Conservation (phyloP, 2,797 vertebrate genomes). For the Lepilemur ruficaudatus region DNA sequence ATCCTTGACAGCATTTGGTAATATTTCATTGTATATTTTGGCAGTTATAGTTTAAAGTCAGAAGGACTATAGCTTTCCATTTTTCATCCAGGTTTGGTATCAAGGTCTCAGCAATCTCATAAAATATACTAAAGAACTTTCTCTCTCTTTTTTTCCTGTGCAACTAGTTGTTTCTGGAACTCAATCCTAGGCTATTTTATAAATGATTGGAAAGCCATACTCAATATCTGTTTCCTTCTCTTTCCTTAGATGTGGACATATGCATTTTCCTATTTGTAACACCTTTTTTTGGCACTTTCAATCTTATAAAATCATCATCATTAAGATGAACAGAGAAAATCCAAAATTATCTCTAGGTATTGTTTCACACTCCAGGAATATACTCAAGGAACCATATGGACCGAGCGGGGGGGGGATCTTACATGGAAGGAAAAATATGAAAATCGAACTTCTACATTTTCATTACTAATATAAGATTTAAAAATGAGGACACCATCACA, state of each 20-base stretch:
- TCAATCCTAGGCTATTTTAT: background rate
- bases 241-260: background rate
- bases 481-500: background rate
- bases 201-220: background rate
- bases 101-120: background rate
- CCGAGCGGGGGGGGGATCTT: background rate
- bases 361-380: background rate
- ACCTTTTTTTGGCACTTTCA: background rate
- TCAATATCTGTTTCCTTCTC: background rate
- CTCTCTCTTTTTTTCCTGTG: background rate
- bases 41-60: background rate
- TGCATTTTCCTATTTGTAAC: background rate
- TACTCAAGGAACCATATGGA: background rate
- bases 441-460: background rate
- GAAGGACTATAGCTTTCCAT: background rate
- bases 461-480: background rate
- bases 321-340: constrained; percentile 3
- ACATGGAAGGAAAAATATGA: background rate
- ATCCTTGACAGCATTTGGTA: background rate
- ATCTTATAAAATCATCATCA: constrained; percentile 16
- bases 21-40: constrained; percentile 39
- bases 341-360: constrained; percentile 10
- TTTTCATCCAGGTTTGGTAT: background rate
- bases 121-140: background rate
- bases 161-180: background rate